Evolutionary conservation across 2,888 invertebrate genomes (phyloP), one percentile per base, ranked within the genome.

Genomic region (Xanthorhoe designata): DNA sequence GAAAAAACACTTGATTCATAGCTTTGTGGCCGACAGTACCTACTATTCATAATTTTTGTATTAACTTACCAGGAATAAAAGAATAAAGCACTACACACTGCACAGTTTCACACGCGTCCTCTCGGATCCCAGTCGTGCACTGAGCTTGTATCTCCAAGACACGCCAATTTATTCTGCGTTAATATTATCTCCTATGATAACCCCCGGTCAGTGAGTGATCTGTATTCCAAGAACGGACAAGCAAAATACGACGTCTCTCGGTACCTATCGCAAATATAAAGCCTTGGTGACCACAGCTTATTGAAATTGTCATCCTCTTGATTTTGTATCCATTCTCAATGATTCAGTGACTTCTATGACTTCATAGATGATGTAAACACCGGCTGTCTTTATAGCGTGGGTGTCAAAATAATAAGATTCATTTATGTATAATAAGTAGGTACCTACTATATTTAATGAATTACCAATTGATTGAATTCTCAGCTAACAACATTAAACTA

Each of bases 161-260:
- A 67, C 75, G 84, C 77, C 86, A 87, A 89, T 92, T 90, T 92
- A 91, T 90, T 89, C 81, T 81, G 82, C 77, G 86, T 86, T 82
- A 85, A 81, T 84, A 82, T 85, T 87, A 78, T 88, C 88, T 89
- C 38, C 58, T 58, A 60, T 72, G 91, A 92, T 92, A 92, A 92
- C 91, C 92, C 82, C 75, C 78, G 84, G 75, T 84, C 77, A 81
- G 84, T 83, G 84, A 86, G 78, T 83, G 85, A 85, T 85, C 78
- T 78, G 77, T 82, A 82, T 92, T 92, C 92, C 86, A 77, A 89
- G 92, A 92, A 92, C 69, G 71, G 73, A 71, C 78, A 78, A 81
- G 85, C 85, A 87, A 85, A 87, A 86, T 86, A 86, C 72, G 60
- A 67, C 71, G 74, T 74, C 67, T 49, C 38, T 42, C 13, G 32